Percentiles rank a stretch among this genome's conserved stretches.
Evolutionary conservation across 2,888 invertebrate genomes (phyloP).

Genomic region (Amblyjoppa proteus): DNA sequence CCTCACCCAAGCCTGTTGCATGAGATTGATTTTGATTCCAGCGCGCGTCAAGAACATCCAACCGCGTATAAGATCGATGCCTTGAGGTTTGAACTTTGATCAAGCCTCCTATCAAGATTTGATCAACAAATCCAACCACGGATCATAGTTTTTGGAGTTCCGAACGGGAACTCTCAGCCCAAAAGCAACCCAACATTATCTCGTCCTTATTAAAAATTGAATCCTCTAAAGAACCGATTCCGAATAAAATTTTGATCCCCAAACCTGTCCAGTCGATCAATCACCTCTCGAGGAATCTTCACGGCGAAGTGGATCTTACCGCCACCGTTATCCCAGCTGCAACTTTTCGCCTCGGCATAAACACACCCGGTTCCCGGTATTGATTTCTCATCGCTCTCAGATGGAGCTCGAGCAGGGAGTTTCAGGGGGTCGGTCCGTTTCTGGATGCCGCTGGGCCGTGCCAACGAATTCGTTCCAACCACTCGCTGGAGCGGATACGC

Average conservation of each 20-base stretch:
- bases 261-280: neutral
- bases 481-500: slow-evolving; percentile 66
- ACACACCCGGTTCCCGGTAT: slow-evolving; percentile 73
- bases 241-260: neutral
- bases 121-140: neutral
- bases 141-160: neutral
- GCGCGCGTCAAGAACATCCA: neutral
- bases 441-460: slow-evolving; percentile 64
- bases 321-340: slow-evolving; percentile 31
- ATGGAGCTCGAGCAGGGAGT: slow-evolving; percentile 78
- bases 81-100: neutral
- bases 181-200: neutral
- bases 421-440: slow-evolving; percentile 64
- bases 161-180: neutral
- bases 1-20: neutral
- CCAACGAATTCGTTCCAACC: slow-evolving; percentile 58
- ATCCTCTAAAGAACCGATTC: neutral
- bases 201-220: neutral
- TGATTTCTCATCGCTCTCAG: slow-evolving; percentile 84
- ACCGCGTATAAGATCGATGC: neutral
- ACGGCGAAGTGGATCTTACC: slow-evolving; percentile 10
- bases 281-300: slow-evolving; percentile 24
- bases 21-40: neutral
- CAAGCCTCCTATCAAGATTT: neutral
- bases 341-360: slow-evolving; percentile 47